Evolutionary conservation across 2,888 invertebrate genomes (phyloP), one percentile per base, ranked within the genome.

Genomic region (Synanthedon vespiformis): DNA sequence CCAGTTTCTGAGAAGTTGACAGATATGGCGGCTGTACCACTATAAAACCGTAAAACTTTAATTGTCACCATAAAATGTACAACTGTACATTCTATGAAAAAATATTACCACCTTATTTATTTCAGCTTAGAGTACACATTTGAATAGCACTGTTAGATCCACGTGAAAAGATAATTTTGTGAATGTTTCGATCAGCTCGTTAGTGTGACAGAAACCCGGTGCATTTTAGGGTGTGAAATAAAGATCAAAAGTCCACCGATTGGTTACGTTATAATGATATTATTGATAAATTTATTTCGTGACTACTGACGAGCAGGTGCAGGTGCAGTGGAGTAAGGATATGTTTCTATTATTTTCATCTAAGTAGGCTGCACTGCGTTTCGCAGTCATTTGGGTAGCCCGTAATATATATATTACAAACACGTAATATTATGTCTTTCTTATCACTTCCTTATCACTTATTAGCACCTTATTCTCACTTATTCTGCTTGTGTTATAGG

Each of bases 1-100:
- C 64, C 61, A 56, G 60, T 60, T 84, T 85, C 84, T 74, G 71
- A 77, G 85, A 85, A 85, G 84, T 81, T 81, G 83, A 83, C 84
- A 82, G 72, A 67, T 62, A 64, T 63, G 63, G 67, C 67, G 63
- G 64, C 68, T 63, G 58, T 55, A 60, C 69, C 61, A 65, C 72
- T 70, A 82, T 84, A 82, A 83, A 84, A 72, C 69, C 67, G 77
- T 84, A 84, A 82, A 84, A 77, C 74, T 68, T 73, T 77, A 73
- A 83, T 83, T 80, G 78, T 76, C 64, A 66, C 68, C 71, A 66
- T 83, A 83, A 83, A 56, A 81, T 64, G 27, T 51, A 41, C 50
- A 53, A 51, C 49, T 51, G 50, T 50, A n/a, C 52, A 53, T 49
- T 52, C 40, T 40, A 49, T 40, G 51, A 48, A 51, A 47, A 52